Conservation (phyloP, 2,113 vertebrate genomes). For the Muscicapa adusta region DNA sequence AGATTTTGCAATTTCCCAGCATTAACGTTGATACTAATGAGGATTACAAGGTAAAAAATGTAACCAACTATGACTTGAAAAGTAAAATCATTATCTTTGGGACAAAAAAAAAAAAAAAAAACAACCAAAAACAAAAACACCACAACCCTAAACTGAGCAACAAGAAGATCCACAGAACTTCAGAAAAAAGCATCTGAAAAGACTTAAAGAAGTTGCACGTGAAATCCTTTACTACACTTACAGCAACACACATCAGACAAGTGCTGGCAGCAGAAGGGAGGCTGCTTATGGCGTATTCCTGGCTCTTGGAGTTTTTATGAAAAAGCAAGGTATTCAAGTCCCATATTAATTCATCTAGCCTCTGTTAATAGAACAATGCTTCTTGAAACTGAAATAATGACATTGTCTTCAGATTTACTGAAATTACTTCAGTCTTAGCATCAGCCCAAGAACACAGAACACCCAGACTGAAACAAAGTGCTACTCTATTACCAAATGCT, state of each 20-base stretch:
- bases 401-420: background rate
- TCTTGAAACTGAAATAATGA: background rate
- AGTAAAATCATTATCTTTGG: background rate
- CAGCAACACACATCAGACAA: background rate
- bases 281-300: background rate
- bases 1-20: background rate
- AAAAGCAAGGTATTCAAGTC: background rate
- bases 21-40: background rate
- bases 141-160: background rate
- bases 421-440: background rate
- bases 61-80: background rate
- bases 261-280: rapidly evolving
- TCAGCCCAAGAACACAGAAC: background rate
- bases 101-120: background rate
- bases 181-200: background rate
- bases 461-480: background rate
- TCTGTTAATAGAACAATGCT: background rate
- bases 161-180: background rate
- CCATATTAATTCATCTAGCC: background rate
- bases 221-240: background rate
- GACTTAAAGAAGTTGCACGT: rapidly evolving
- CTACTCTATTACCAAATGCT: background rate
- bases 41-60: background rate
- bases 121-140: background rate
- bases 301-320: rapidly evolving